Conservation (phyloP, 2,113 vertebrate genomes). For the human (Homo sapiens) region GRCh38 chr18:13113501-13114000, state of each 20-base stretch:
- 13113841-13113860: neutral
- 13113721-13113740: neutral
- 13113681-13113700: slow-evolving; percentile 92
- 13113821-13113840: neutral
- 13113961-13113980: neutral
- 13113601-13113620: slow-evolving; percentile 92
- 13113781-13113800: neutral
- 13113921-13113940: neutral
- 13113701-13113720: slow-evolving; percentile 86
- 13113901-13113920: neutral
- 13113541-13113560: neutral
- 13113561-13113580: neutral
- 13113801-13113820: slow-evolving; percentile 1
- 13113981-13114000: neutral
- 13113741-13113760: neutral
- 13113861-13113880: neutral
- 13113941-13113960: neutral
- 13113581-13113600: slow-evolving; percentile 91
- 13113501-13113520: neutral
- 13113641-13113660: slow-evolving; percentile 91
- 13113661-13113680: slow-evolving; percentile 89
- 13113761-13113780: neutral
- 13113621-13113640: slow-evolving; percentile 97
- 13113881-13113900: neutral
- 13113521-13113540: neutral